Conservation (phyloP, 2,888 invertebrate genomes). For the Lepidochitona cinerea region DNA sequence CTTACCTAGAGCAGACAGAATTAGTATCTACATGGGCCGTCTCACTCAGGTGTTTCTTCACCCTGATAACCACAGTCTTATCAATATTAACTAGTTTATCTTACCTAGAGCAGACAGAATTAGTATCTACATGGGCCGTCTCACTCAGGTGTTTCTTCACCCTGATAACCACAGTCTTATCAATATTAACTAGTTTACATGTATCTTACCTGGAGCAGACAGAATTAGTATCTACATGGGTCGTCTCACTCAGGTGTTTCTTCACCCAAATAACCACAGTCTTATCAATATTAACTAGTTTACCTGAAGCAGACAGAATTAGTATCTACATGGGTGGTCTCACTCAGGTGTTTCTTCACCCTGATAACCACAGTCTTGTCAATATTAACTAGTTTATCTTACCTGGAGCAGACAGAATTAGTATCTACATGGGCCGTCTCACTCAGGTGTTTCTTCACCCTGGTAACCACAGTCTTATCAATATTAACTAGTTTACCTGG, state of each 20-base stretch:
- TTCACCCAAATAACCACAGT: conserved; percentile 58
- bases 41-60: conserved; percentile 56
- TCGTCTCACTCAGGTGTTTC: conserved; percentile 48
- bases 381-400: neutral
- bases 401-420: conserved; percentile 23
- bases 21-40: conserved; percentile 16
- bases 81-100: conserved; percentile 23
- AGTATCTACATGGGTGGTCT: conserved; percentile 21
- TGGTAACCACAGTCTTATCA: conserved; percentile 53
- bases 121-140: conserved; percentile 17
- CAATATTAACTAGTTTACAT: conserved; percentile 16
- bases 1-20: conserved; percentile 24
- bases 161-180: conserved; percentile 53
- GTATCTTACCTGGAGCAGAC: conserved; percentile 23
- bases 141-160: conserved; percentile 57
- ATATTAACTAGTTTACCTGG: conserved; percentile 13
- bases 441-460: conserved; percentile 57
- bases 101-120: conserved; percentile 23
- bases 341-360: conserved; percentile 56
- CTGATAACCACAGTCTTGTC: conserved; percentile 55
- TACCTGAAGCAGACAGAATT: conserved; percentile 23
- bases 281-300: conserved; percentile 30
- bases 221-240: conserved; percentile 7
- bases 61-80: conserved; percentile 51
- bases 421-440: conserved; percentile 24